phyloP scores from a whole-genome alignment of 2,113 vertebrate genomes.

The Tenrec ecaudatus region DNA sequence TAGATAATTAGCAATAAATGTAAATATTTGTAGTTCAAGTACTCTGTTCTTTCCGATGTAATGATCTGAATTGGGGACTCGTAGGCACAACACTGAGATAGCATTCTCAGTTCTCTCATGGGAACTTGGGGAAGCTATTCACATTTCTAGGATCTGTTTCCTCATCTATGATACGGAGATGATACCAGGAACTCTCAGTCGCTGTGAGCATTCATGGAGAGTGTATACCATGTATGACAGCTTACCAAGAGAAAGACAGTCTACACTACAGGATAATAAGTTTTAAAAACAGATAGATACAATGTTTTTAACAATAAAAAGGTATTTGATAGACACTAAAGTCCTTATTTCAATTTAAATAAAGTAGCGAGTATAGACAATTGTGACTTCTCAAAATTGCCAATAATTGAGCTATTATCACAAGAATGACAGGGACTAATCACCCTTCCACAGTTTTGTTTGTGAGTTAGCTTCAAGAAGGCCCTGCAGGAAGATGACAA shows the following conservation, averaged over 20 bases:
- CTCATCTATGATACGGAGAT: neutral
- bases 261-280: neutral
- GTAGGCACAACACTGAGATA: neutral
- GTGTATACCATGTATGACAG: neutral
- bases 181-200: neutral
- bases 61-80: neutral
- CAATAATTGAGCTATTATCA: neutral
- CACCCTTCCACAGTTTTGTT: neutral
- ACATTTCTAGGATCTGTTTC: neutral
- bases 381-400: neutral
- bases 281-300: neutral
- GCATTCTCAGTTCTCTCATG: neutral
- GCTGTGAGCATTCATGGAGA: neutral
- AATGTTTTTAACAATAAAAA: neutral
- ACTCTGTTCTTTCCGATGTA: neutral
- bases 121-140: neutral
- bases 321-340: neutral
- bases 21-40: neutral
- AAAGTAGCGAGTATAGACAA: neutral
- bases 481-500: neutral
- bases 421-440: neutral
- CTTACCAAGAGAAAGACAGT: slow-evolving; percentile 7
- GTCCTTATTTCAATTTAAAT: neutral
- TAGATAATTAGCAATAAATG: neutral
- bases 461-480: neutral